These are phyloP conservation scores for Austrofundulus limnaeus DNA, from an alignment of 2,113 vertebrate species.

Conservation along the genomic window DNA sequence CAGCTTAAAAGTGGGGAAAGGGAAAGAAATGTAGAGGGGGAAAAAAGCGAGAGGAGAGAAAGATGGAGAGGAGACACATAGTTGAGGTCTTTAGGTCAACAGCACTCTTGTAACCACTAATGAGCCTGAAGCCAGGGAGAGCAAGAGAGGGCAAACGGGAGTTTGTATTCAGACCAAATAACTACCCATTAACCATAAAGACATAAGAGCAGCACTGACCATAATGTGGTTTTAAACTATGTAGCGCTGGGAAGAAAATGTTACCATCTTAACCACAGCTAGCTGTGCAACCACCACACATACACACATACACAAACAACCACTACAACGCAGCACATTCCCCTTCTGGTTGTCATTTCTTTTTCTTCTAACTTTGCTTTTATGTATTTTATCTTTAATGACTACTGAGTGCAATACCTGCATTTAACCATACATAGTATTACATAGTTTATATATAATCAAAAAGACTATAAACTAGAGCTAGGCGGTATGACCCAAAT, in stretches of 20 bases:
- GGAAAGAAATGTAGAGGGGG: conserved; percentile 18
- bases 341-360: conserved; percentile 2
- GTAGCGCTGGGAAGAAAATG: conserved; percentile 1
- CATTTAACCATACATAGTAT: no score
- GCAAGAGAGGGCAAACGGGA: conserved; percentile 13
- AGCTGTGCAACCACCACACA: conserved; percentile 8
- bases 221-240: conserved; percentile 30
- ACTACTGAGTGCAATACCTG: not conserved
- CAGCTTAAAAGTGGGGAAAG: conserved; percentile 43
- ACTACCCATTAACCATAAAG: conserved; percentile 18
- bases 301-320: conserved; percentile 11
- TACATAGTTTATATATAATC: no score
- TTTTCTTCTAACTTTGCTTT: not conserved
- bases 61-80: conserved; percentile 33
- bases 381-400: not conserved
- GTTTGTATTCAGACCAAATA: conserved; percentile 12
- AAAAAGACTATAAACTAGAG: no score
- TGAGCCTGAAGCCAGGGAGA: conserved; percentile 48
- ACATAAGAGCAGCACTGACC: conserved; percentile 3
- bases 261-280: conserved; percentile 15
- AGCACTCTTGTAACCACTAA: conserved; percentile 57
- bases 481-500: no score
- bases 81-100: conserved; percentile 45
- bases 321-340: not conserved
- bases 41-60: conserved; percentile 7